Evolutionary conservation across 2,113 vertebrate species (phyloP).

Genomic region (Scopus umbretta): DNA sequence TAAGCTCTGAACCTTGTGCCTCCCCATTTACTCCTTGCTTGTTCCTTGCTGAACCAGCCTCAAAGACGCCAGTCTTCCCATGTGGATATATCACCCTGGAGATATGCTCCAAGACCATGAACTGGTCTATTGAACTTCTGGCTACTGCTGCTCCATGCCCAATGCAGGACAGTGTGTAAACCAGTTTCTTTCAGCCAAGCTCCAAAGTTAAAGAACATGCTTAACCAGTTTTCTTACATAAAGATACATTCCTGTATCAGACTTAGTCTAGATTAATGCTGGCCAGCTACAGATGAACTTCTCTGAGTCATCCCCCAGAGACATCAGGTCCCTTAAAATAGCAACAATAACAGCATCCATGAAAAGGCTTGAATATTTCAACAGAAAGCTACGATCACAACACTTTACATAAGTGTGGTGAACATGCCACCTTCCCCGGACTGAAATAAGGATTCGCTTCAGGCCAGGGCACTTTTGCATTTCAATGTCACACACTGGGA

Average conservation of each 20-base stretch:
- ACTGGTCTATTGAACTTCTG: neutral
- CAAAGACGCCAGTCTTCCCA: neutral
- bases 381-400: neutral
- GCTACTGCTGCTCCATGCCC: neutral
- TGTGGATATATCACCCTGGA: neutral
- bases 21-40: neutral
- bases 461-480: neutral
- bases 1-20: neutral
- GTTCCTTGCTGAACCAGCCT: neutral
- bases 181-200: neutral
- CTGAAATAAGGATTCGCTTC: neutral
- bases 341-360: conserved; percentile 34
- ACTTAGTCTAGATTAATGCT: conserved; percentile 20
- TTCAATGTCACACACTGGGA: neutral
- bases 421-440: neutral
- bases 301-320: conserved; percentile 47
- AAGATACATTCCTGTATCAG: neutral
- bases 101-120: rapidly evolving
- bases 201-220: neutral
- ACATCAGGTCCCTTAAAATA: conserved; percentile 59
- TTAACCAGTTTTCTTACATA: neutral
- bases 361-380: conserved; percentile 12
- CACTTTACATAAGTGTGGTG: neutral
- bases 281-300: conserved; percentile 39
- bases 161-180: neutral